Base-by-base conservation (phyloP, 2,888 invertebrate species). In the Pachliopta kotzebuea region DNA sequence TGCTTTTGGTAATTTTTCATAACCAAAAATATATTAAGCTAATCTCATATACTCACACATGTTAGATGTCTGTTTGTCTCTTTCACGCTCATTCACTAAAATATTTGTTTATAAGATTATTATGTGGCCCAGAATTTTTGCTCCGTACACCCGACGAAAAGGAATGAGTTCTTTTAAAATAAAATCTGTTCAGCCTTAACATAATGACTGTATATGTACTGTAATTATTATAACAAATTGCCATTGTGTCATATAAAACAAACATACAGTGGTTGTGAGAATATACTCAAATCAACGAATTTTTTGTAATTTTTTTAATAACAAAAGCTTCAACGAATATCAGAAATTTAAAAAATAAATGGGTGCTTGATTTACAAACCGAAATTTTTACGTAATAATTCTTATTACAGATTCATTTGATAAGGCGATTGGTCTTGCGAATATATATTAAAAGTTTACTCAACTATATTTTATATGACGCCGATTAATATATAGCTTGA, bases 351-450 rank as follows among this genome's bases (percentile, higher is more conserved):
- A 42, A 18, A n/a, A 45, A 45, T 7, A 45, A 55, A 18, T 18
- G 11, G 29, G 29, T 55, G 55, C 29, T 55, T 55, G 18, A 29
- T n/a, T 26, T 54, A 37, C 11, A 37, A 37, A 31, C 21, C 21
- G 23, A 56, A 73, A 71, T 74, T 75, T n/a, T 75, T 71, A 76
- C 73, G 72, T 73, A 71, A 75, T 75, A 72, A 71, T 74, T 71
- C 72, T 67, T 63, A 64, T 68, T 67, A 77, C 76, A 79, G 75
- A 77, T 79, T 78, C 74, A 80, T 79, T 72, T 70, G 79, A 74
- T 79, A 74, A 78, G 84, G 88, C 86, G 87, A 88, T 79, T 79
- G 76, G 70, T 74, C 69, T 70, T 67, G 75, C 80, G 80, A 11
- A 78, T 82, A 79, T 75, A 67, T 76, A 72, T 67, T 79, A 83